Conservation (phyloP, 2,113 vertebrate species). For the Geococcyx californianus region DNA sequence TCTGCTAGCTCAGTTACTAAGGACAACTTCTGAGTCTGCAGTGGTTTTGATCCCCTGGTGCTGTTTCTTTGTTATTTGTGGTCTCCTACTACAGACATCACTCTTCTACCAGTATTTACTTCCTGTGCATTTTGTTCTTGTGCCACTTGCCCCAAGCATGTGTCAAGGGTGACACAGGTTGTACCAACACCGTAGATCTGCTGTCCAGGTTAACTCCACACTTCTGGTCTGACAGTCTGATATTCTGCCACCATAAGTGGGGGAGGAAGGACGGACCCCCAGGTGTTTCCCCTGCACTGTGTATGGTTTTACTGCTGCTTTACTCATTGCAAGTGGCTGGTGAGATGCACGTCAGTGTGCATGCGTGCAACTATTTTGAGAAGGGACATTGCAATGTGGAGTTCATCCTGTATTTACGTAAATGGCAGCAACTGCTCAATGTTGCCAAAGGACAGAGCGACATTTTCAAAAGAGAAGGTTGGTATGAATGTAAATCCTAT, state of each 20-base stretch:
- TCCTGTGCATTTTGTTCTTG: neutral
- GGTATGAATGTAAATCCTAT: neutral
- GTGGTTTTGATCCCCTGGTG: neutral
- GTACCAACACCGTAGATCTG: neutral
- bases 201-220: neutral
- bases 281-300: neutral
- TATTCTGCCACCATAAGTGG: rapidly evolving
- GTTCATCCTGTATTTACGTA: neutral
- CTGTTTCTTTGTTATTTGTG: neutral
- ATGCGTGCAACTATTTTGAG: neutral
- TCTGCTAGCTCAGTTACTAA: neutral
- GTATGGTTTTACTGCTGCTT: neutral
- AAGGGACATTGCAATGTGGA: neutral
- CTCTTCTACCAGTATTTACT: neutral
- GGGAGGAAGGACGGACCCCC: neutral
- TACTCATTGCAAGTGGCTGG: neutral
- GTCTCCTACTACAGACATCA: neutral
- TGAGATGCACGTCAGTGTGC: rapidly evolving
- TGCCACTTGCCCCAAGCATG: neutral
- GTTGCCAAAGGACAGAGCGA: neutral
- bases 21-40: neutral
- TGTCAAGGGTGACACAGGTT: neutral
- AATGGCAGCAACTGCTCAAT: neutral
- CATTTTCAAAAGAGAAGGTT: slow-evolving; percentile 19
- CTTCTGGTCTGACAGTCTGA: neutral